Evolutionary conservation across 2,888 invertebrate species (phyloP).

Genomic region (Tachystola acroxantha): DNA sequence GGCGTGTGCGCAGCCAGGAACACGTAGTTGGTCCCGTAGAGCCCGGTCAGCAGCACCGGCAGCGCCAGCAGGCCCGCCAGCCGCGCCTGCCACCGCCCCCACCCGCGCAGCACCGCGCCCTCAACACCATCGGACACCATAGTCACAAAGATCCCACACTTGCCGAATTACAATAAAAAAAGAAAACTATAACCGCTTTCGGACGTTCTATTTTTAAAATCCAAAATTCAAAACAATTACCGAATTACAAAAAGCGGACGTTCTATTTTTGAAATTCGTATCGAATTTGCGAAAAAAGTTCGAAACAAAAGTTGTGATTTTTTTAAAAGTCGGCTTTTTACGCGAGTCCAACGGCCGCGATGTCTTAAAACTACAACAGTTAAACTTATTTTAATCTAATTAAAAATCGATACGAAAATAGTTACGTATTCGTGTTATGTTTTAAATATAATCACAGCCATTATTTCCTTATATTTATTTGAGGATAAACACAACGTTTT

Average conservation of each 20-base stretch:
- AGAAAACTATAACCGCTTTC: no score
- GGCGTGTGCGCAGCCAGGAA: constrained; percentile 60
- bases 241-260: no score
- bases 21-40: constrained; percentile 69
- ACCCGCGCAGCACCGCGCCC: constrained; percentile 34
- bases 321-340: no score
- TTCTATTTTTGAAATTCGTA: no score
- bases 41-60: constrained; percentile 61
- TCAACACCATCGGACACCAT: constrained; percentile 7
- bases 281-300: no score
- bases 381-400: neutral
- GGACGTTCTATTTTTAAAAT: no score
- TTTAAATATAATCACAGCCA: neutral
- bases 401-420: neutral
- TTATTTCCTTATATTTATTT: neutral
- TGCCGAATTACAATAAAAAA: neutral
- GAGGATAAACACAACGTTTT: neutral
- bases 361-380: no score
- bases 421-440: neutral
- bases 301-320: no score
- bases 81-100: constrained; percentile 64
- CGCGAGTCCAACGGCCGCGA: neutral
- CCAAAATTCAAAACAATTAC: no score
- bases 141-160: neutral
- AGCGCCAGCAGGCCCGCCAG: constrained; percentile 64